phyloP scores from a whole-genome alignment of 35 echinoderm and acorn worm species.

The Patiria miniata region DNA sequence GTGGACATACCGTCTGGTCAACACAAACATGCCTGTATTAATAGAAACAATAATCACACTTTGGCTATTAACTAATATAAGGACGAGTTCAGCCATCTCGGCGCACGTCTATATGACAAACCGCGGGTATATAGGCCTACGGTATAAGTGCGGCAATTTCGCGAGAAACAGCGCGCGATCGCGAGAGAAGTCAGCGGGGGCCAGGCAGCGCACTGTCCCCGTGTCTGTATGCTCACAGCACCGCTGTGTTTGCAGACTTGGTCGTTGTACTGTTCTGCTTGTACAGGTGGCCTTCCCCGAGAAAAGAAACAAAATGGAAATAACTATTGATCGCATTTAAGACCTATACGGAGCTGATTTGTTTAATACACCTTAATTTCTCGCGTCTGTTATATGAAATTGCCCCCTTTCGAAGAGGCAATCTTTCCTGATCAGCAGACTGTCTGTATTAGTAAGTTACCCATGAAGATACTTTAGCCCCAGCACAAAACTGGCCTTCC shows the following conservation, averaged over 20 bases:
- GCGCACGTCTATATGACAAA: no score
- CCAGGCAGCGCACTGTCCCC: neutral
- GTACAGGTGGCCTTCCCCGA: neutral
- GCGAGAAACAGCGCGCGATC: neutral
- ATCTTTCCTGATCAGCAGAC: neutral
- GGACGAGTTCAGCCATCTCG: no score
- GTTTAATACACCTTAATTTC: constrained; percentile 4
- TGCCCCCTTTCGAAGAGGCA: neutral
- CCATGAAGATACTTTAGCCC: no score
- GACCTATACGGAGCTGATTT: constrained; percentile 1
- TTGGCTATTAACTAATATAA: neutral
- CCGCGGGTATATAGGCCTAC: no score
- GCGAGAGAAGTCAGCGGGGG: neutral
- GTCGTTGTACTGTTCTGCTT: constrained; percentile 27
- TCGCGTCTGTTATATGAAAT: neutral
- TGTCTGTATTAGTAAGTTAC: no score
- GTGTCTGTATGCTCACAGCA: neutral
- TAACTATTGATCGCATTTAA: constrained; percentile 14
- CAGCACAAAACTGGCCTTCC: no score
- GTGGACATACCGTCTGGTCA: constrained; percentile 11
- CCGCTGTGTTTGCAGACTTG: constrained; percentile 11
- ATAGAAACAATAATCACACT: constrained; percentile 11
- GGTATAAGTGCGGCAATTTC: no score
- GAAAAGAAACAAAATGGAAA: constrained; percentile 4
- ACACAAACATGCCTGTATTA: constrained; percentile 16